Base-by-base conservation (phyloP, 2,113 vertebrate genomes). In the Triplophysa dalaica region DNA sequence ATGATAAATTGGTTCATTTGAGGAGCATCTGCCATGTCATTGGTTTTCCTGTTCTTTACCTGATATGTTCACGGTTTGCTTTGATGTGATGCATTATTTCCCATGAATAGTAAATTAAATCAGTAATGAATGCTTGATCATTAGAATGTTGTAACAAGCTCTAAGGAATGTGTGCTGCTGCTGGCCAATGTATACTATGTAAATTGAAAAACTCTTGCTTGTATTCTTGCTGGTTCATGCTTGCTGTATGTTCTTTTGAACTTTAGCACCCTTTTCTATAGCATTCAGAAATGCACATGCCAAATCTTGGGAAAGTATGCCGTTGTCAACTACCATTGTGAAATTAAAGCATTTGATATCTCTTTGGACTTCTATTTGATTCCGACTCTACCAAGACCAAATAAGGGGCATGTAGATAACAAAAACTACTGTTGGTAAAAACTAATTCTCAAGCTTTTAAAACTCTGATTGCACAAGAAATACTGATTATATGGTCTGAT, bases 281-380 rank as follows among this genome's bases (percentile, higher is more conserved):
- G 72, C 13, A 73, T 21, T 26, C 52, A 76, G 70, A 70, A 64
- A 78, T 62, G 83, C 65, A 75, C 48, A 62, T 74, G 54, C 48
- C 48, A 54, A 77, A 38, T 64, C 74, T 74, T 81, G 65, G 63
- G 67, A 73, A 72, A 52, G 74, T 24, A 26, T 41, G 41, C 72
- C 48, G 45, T 68, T 81, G 83, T 84, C 62, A 81, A 52, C 50
- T 50, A 38, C 70, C 66, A 26, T 62, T 70, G 43, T 79, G 70
- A 81, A 75, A 84, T 81, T 84, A 84, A 84, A 84, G 75, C 60
- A 70, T 84, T 75, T 70, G 16, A 43, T 75, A 75, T 63, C 2
- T n/a, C 29, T 60, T 69, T 21, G 13, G 24, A 56, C 6, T 63
- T 70, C 58, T 43, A 17, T 13, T 41, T 81, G 12, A 77, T 13